Base-by-base conservation (phyloP, 1,140 invertebrate genomes). In the Drosophila subobscura region DNA sequence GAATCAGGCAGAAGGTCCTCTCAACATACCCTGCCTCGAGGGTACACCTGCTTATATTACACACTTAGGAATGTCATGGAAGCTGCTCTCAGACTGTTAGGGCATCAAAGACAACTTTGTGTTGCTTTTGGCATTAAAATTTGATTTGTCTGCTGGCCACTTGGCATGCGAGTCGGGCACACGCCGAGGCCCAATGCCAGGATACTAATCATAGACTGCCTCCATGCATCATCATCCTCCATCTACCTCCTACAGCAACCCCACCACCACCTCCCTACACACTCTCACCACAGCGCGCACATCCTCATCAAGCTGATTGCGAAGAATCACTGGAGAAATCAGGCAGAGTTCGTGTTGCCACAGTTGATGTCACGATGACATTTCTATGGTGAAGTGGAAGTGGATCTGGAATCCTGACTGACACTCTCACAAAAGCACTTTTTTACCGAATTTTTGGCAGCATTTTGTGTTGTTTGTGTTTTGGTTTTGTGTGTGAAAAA, bases 241-340 rank as follows among this genome's bases (percentile, higher is more conserved):
- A 55, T 22, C 55, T 49, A 46, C 55, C 45, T 64, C 60, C 74
- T 67, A 68, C 77, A 72, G 63, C 16, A 20, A 20, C 16, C 16
- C 16, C 16, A 0, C 16, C 16, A 20, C 16, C 16, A 20, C 16
- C 16, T n/a, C 16, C 57, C 77, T 63, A 70, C 79, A 68, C 68
- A 50, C 77, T 83, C 51, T 61, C 1, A 1, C 33, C 10, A 20
- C 16, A 37, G 3, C 3, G 33, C 33, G 63, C 79, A 54, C 70
- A 78, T 84, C 72, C 72, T 68, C 79, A 70, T 70, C 64, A 68
- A 52, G 50, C 29, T 85, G 83, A 86, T 88, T 88, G 83, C 83
- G 57, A 65, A 88, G 88, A 86, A 81, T 88, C 83, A 81, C 83
- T 77, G 50, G 83, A 88, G 83, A 79, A 88, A 88, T 88, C 83